These are phyloP conservation scores for Neria commutata DNA, from an alignment of 2,888 invertebrate species.

Conservation along the genomic window DNA sequence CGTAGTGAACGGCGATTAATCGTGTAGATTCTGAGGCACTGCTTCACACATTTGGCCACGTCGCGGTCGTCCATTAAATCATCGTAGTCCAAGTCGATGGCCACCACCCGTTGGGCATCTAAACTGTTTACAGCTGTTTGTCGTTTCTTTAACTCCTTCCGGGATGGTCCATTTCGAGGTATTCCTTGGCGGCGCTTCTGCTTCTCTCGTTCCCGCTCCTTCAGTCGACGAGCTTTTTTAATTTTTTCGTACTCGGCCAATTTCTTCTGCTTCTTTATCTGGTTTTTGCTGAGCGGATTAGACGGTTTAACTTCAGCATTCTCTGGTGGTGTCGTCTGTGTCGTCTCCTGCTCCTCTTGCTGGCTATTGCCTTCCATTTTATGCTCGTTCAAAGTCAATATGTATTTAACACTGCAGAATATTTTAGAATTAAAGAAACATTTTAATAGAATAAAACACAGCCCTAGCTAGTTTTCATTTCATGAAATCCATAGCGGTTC, in stretches of 20 bases:
- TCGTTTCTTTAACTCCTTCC: slow-evolving; percentile 74
- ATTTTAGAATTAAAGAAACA: too few species aligned
- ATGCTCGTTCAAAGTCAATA: too few species aligned
- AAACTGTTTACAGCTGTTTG: slow-evolving; percentile 57
- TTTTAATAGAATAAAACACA: too few species aligned
- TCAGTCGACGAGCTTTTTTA: slow-evolving; percentile 73
- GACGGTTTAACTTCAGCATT: too few species aligned
- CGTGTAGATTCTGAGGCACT: slow-evolving; percentile 88
- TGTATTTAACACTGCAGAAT: too few species aligned
- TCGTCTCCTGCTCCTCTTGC: too few species aligned
- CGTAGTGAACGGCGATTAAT: slow-evolving; percentile 80
- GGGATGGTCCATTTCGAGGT: slow-evolving; percentile 71
- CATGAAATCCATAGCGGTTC: too few species aligned
- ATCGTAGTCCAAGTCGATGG: slow-evolving; percentile 91
- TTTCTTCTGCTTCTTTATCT: slow-evolving; percentile 72
- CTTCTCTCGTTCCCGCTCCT: slow-evolving; percentile 75
- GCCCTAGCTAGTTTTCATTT: too few species aligned
- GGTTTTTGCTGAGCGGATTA: slow-evolving; percentile 52
- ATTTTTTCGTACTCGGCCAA: slow-evolving; percentile 75
- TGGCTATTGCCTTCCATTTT: too few species aligned
- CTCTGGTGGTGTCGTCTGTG: too few species aligned
- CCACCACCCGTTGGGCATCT: slow-evolving; percentile 61
- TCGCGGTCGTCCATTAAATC: slow-evolving; percentile 89
- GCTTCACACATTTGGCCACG: slow-evolving; percentile 86
- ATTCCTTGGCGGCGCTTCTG: slow-evolving; percentile 73